Conservation (phyloP, 2,113 vertebrate species). For the Pluvianellus socialis region DNA sequence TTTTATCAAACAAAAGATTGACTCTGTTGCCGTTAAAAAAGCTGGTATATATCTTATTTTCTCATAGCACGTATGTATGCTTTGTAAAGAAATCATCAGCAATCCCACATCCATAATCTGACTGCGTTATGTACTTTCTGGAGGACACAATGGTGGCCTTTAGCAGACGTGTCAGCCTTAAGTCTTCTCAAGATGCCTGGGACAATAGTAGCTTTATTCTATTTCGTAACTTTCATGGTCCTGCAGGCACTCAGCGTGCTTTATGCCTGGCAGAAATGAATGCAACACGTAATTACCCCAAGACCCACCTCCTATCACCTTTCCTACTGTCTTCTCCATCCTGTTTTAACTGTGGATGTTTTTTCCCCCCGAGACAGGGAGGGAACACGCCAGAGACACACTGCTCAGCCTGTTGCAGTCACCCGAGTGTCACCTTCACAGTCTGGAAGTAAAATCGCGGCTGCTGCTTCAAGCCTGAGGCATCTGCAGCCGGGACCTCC, state of each 20-base stretch:
- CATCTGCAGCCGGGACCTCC: neutral
- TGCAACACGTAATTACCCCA: neutral
- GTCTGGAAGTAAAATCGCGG: fast-evolving
- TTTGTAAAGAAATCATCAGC: neutral
- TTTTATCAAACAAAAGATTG: neutral
- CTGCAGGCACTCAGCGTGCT: neutral
- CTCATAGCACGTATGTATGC: neutral
- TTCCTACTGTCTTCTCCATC: neutral
- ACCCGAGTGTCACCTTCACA: neutral
- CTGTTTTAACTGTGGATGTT: neutral
- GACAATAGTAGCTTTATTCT: neutral
- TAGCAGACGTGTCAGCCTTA: neutral
- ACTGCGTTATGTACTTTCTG: neutral
- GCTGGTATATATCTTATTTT: neutral
- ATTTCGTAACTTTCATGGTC: neutral
- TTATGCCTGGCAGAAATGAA: neutral
- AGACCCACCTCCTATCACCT: neutral
- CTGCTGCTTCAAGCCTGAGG: neutral
- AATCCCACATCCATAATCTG: neutral
- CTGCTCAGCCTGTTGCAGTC: neutral
- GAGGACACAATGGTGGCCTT: neutral
- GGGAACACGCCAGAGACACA: neutral
- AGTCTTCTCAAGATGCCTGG: neutral
- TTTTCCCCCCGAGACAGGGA: fast-evolving
- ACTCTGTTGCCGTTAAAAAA: neutral